Evolutionary conservation across 1,140 invertebrate species (phyloP).

Genomic region (Drosophila virilis): DNA sequence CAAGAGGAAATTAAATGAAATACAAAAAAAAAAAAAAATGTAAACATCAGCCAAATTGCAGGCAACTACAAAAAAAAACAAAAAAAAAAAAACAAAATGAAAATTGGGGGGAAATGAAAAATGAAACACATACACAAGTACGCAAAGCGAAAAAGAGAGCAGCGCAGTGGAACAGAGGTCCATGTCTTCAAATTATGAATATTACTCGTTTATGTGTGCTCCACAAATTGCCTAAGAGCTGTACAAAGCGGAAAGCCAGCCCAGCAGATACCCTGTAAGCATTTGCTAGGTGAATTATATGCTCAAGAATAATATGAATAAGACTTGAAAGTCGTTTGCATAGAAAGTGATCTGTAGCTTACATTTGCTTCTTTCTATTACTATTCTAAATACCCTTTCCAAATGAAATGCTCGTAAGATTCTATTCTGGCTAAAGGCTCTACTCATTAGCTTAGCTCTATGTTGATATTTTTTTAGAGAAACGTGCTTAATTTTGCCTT

Average conservation of each 20-base stretch:
- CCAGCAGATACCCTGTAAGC: slow-evolving; percentile 6
- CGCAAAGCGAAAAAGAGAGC: background rate
- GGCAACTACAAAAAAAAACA: background rate
- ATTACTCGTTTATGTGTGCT: slow-evolving; percentile 50
- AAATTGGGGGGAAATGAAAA: slow-evolving; percentile 41
- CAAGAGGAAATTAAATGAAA: slow-evolving; percentile 77
- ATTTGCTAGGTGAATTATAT: background rate
- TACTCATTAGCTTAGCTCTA: too few relatives aligned
- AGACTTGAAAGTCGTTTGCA: too few relatives aligned
- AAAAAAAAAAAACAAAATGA: slow-evolving; percentile 5
- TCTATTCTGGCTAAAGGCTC: too few relatives aligned
- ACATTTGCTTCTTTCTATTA: too few relatives aligned
- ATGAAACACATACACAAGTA: background rate
- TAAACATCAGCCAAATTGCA: slow-evolving; percentile 55
- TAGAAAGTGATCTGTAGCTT: too few relatives aligned
- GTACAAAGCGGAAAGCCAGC: background rate
- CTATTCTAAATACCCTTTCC: too few relatives aligned
- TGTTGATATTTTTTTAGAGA: too few relatives aligned
- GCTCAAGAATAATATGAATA: too few relatives aligned
- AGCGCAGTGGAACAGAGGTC: background rate
- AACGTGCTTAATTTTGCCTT: too few relatives aligned
- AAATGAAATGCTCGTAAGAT: too few relatives aligned
- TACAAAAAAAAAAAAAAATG: slow-evolving; percentile 68
- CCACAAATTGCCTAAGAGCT: background rate
- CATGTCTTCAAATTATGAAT: slow-evolving; percentile 36